phyloP scores from a whole-genome alignment of 2,888 invertebrate genomes.

The Stegana nigrithorax region DNA sequence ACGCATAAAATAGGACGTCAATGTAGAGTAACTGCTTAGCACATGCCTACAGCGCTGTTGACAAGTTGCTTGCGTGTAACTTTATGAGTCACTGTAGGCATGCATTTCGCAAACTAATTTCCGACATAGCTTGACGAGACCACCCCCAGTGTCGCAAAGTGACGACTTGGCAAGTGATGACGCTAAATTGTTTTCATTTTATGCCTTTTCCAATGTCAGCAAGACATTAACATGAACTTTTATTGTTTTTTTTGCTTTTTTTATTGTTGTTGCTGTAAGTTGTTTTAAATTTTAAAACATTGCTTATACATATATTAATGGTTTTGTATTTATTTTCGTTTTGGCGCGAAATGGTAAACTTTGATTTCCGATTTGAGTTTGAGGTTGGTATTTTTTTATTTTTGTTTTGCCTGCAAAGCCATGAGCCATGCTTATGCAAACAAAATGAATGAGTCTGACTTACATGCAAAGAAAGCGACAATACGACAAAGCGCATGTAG shows the following conservation, averaged over 20 bases:
- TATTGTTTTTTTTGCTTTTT: not conserved
- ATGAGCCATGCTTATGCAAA: slow-evolving; percentile 8
- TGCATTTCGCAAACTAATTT: slow-evolving; percentile 1
- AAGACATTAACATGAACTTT: not conserved
- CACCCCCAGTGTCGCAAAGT: slow-evolving; percentile 8
- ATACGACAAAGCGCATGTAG: too few relatives aligned
- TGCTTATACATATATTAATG: too few relatives aligned
- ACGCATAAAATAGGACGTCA: too few relatives aligned
- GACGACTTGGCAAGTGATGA: slow-evolving; percentile 3
- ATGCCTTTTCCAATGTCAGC: not conserved
- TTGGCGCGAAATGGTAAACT: slow-evolving; percentile 5
- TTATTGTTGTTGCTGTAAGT: not conserved
- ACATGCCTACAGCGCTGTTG: too few relatives aligned
- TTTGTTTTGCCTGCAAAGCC: too few relatives aligned
- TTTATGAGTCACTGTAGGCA: not conserved
- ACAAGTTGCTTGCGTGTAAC: too few relatives aligned
- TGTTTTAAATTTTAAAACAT: not conserved
- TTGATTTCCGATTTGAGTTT: slow-evolving; percentile 22
- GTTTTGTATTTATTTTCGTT: not conserved
- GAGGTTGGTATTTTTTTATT: not conserved
- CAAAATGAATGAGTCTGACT: slow-evolving; percentile 13
- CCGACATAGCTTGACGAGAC: not conserved
- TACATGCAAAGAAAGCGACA: too few relatives aligned
- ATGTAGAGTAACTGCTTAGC: too few relatives aligned
- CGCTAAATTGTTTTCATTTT: not conserved